These are phyloP conservation scores for Misgurnus mizolepis DNA, from an alignment of 2,113 vertebrate genomes.

Conservation along the genomic window DNA sequence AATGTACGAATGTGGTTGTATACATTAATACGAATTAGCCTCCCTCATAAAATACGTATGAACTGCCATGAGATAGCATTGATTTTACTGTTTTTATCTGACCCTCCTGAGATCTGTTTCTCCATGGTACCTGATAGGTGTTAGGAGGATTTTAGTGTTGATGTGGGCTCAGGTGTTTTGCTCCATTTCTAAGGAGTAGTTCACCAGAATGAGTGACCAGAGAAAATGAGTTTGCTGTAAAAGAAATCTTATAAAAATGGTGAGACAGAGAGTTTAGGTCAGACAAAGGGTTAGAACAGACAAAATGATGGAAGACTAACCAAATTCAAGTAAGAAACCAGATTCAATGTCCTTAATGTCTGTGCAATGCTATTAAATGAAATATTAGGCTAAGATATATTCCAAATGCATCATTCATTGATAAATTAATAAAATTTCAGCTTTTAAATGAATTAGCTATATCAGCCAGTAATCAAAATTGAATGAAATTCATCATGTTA, in stretches of 20 bases:
- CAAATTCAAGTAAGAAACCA: not conserved
- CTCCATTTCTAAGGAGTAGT: not conserved
- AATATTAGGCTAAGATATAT: not conserved
- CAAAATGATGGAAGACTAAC: not conserved
- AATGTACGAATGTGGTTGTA: too few species aligned
- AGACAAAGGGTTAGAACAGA: not conserved
- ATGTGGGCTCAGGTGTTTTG: constrained; percentile 28
- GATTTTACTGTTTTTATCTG: too few species aligned
- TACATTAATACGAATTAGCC: too few species aligned
- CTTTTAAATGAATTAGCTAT: not conserved
- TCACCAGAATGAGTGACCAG: not conserved
- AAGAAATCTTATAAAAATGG: not conserved
- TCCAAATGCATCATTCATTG: not conserved
- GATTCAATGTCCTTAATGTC: not conserved
- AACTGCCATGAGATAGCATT: too few species aligned
- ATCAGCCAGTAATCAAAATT: not conserved
- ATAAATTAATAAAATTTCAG: not conserved
- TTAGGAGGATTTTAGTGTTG: constrained; percentile 1
- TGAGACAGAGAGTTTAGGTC: not conserved
- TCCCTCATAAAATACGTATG: too few species aligned
- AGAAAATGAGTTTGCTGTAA: constrained; percentile 15
- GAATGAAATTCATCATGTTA: too few species aligned
- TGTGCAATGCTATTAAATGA: not conserved
- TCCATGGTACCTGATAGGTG: not conserved
- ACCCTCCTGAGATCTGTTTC: not conserved